Evolutionary conservation across 2,797 vertebrate species (phyloP), one percentile per base, ranked within the genome.

Genomic region (Geotrypetes seraphini): DNA sequence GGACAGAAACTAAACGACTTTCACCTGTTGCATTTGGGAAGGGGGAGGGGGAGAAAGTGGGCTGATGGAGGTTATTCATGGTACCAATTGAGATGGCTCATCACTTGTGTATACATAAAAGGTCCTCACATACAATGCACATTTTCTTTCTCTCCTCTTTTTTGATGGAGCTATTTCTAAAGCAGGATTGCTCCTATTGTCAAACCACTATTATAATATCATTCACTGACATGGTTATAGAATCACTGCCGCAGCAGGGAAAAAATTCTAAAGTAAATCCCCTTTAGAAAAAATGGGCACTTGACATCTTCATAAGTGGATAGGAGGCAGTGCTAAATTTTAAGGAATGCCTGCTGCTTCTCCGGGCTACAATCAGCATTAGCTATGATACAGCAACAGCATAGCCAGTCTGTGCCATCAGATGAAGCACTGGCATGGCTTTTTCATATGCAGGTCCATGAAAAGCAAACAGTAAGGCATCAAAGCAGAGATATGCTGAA

Each of bases 361-460:
- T n/a, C n/a, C n/a, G n/a, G n/a, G n/a, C 63, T 61, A 49, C 57
- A 74, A 66, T 63, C 63, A 53, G 57, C 48, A 50, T 28, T 21
- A 47, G 16, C 6, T 20, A 51, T 57, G 36, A 56, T 44, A 31
- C 34, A 32, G 19, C 6, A 47, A 28, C 57, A 36, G 39, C 43
- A 13, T 1, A 36, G n/a, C n/a, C 25, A 33, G 15, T 9, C 5
- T 19, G 18, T 51, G 47, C 8, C 45, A 17, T 35, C 25, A 28
- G 29, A 12, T n/a, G n/a, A n/a, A n/a, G n/a, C n/a, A n/a, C n/a
- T n/a, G n/a, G n/a, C n/a, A n/a, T n/a, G n/a, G n/a, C n/a, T n/a
- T n/a, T n/a, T n/a, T n/a, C n/a, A n/a, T n/a, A n/a, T n/a, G n/a
- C n/a, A n/a, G n/a, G n/a, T n/a, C n/a, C n/a, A n/a, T n/a, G n/a